Conservation (phyloP, 64 coral and sea anemone species). For the Porites australiensis region DNA sequence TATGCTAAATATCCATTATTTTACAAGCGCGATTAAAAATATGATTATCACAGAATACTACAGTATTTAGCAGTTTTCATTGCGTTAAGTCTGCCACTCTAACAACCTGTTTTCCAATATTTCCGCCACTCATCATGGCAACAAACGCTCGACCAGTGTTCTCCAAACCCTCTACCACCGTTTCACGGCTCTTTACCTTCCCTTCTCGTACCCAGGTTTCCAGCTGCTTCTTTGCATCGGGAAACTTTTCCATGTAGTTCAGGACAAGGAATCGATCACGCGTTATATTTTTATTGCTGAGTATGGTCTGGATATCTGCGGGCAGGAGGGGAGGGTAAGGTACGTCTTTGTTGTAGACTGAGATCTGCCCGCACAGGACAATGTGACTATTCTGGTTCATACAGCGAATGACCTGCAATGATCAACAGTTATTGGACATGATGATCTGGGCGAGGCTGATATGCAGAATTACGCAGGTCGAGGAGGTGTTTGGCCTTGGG, state of each 20-base stretch:
- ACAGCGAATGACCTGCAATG: slow-evolving; percentile 73
- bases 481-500: too few species aligned
- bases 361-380: slow-evolving; percentile 88
- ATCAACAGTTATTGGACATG: background rate
- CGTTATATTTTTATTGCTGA: slow-evolving; percentile 72
- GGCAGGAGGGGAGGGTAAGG: slow-evolving; percentile 75
- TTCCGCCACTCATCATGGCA: slow-evolving; percentile 83
- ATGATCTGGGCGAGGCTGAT: background rate
- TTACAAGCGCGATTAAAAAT: too few species aligned
- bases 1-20: too few species aligned
- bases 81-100: slow-evolving; percentile 23
- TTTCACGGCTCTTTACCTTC: slow-evolving; percentile 79
- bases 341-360: slow-evolving; percentile 82
- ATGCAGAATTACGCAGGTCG: background rate
- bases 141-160: slow-evolving; percentile 83
- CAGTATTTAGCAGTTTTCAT: background rate
- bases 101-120: slow-evolving; percentile 91
- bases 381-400: slow-evolving; percentile 89
- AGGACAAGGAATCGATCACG: slow-evolving; percentile 72
- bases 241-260: slow-evolving; percentile 54
- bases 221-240: slow-evolving; percentile 60
- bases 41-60: too few species aligned
- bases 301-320: slow-evolving; percentile 61
- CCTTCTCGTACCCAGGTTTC: slow-evolving; percentile 82
- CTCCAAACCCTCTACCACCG: slow-evolving; percentile 76